A percentile compares a stretch with the other conserved stretches of the same genome.
Evolutionary conservation across 2,888 invertebrate genomes (phyloP).

Genomic region (Parnassius mnemosyne): DNA sequence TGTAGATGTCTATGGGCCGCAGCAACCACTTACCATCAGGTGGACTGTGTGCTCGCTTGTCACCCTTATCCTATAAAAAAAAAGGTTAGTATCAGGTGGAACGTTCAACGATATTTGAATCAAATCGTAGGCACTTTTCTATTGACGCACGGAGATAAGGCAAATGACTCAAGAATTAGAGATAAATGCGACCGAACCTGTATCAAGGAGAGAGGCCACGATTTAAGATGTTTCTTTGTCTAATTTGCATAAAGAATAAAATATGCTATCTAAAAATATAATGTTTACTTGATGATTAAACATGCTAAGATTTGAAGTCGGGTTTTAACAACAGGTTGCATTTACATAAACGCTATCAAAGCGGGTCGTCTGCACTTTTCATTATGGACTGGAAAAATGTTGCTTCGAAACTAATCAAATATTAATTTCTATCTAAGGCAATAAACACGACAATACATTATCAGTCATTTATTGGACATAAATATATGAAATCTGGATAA

Average conservation of each 20-base stretch:
- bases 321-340: constrained; percentile 33
- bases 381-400: neutral
- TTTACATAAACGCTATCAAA: constrained; percentile 30
- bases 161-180: neutral
- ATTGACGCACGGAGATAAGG: neutral
- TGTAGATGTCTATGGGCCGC: too few relatives aligned
- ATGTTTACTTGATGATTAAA: constrained; percentile 7
- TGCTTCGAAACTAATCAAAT: constrained; percentile 1
- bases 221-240: constrained; percentile 2
- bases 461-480: too few relatives aligned
- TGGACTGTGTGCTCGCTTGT: too few relatives aligned
- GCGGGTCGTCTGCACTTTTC: constrained; percentile 10
- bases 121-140: neutral
- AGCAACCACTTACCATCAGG: too few relatives aligned
- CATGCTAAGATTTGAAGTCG: constrained; percentile 14
- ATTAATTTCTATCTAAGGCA: neutral
- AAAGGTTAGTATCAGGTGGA: too few relatives aligned
- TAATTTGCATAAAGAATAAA: constrained; percentile 15
- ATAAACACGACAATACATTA: neutral
- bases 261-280: constrained; percentile 5
- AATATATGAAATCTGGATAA: too few relatives aligned
- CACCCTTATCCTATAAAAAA: too few relatives aligned
- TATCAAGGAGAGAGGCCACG: constrained; percentile 7
- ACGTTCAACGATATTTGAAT: too few relatives aligned
- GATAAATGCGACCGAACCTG: neutral